phyloP scores from a whole-genome alignment of 53 echinoderm and acorn worm species.

The Apostichopus leukothele region DNA sequence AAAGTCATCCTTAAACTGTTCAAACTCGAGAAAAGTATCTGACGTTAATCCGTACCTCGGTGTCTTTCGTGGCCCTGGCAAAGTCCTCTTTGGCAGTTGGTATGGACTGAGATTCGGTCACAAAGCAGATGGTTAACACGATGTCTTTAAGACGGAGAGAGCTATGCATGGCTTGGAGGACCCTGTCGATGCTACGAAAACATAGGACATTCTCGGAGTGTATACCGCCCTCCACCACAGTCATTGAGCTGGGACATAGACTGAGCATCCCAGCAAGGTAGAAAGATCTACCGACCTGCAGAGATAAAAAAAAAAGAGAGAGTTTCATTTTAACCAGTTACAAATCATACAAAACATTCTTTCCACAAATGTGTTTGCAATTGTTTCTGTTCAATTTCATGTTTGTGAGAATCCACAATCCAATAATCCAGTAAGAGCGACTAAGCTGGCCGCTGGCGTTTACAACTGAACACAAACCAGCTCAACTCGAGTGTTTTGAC shows the following conservation, averaged over 20 bases:
- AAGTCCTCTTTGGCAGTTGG: slow-evolving; percentile 60
- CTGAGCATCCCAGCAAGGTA: slow-evolving; percentile 80
- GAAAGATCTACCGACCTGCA: slow-evolving; percentile 66
- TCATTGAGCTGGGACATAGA: slow-evolving; percentile 80
- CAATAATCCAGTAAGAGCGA: no score
- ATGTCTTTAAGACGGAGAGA: slow-evolving; percentile 52
- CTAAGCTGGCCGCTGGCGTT: no score
- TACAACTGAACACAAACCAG: no score
- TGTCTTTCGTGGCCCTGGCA: slow-evolving; percentile 33
- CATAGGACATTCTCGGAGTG: slow-evolving; percentile 64
- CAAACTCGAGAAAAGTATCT: no score
- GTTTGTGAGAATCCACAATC: no score
- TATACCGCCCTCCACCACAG: slow-evolving; percentile 80
- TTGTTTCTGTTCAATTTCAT: no score
- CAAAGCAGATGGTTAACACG: slow-evolving; percentile 68
- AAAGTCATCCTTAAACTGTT: no score
- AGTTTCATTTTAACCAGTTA: no score
- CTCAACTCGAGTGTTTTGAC: no score
- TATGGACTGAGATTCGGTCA: slow-evolving; percentile 54
- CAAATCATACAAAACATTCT: no score
- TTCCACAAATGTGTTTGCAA: no score
- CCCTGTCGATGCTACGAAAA: slow-evolving; percentile 68
- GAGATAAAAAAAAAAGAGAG: background rate
- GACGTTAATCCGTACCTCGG: background rate
- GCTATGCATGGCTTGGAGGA: slow-evolving; percentile 71